These are phyloP conservation scores for Heliconius himera DNA, from an alignment of 1,140 invertebrate genomes.

Conservation along the genomic window DNA sequence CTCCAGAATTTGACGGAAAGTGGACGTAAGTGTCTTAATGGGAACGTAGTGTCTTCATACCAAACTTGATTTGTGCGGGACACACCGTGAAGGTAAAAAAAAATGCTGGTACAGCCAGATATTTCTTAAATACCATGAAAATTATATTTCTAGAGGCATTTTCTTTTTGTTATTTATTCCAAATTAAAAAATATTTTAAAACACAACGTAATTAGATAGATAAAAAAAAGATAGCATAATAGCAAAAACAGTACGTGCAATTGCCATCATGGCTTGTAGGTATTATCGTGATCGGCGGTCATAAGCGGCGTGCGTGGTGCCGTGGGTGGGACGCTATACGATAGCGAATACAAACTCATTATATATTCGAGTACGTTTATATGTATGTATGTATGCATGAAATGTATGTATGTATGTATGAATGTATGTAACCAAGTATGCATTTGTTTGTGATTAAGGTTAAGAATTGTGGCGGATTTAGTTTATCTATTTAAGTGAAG, in stretches of 20 bases:
- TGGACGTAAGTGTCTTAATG: not conserved
- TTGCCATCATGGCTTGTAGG: slow-evolving; percentile 7
- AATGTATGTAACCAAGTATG: no score
- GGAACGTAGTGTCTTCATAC: no score
- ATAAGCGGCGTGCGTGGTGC: slow-evolving; percentile 41
- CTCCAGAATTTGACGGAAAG: not conserved
- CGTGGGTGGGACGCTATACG: slow-evolving; percentile 30
- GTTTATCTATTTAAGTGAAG: not conserved
- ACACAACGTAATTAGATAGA: no score
- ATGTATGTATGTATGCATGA: slow-evolving; percentile 1
- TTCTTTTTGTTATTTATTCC: no score
- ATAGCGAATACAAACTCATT: slow-evolving; percentile 6
- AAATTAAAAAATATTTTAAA: no score
- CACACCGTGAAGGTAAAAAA: no score
- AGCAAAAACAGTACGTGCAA: not conserved
- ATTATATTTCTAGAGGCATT: no score
- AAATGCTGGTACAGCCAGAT: no score
- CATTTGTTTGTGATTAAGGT: not conserved
- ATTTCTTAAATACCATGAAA: no score
- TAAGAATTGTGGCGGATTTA: not conserved
- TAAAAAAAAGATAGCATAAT: not conserved
- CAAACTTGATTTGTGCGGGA: no score
- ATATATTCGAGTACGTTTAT: not conserved
- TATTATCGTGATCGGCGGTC: slow-evolving; percentile 36
- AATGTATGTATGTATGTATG: not conserved